phyloP scores from a whole-genome alignment of 2,888 invertebrate species.

The Thysanoteuthis rhombus region DNA sequence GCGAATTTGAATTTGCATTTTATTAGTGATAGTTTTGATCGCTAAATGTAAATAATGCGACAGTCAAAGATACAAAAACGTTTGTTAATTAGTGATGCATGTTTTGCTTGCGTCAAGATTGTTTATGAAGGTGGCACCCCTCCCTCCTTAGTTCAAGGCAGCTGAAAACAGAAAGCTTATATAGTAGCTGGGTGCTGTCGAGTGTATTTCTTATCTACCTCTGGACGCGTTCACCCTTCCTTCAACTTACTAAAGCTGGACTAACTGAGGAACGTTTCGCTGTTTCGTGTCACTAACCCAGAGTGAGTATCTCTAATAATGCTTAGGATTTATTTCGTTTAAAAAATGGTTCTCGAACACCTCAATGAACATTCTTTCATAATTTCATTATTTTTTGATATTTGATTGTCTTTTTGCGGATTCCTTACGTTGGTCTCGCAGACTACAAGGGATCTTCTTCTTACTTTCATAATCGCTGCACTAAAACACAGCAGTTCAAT shows the following conservation, averaged over 20 bases:
- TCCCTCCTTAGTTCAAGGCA: not conserved
- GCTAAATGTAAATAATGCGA: not conserved
- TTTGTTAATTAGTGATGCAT: not conserved
- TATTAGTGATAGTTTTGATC: not conserved
- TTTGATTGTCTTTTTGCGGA: too few relatives aligned
- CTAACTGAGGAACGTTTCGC: constrained; percentile 12
- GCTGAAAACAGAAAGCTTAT: not conserved
- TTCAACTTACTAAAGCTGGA: not conserved
- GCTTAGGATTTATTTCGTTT: too few relatives aligned
- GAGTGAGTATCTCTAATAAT: not conserved
- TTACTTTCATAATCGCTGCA: too few relatives aligned
- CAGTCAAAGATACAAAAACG: not conserved
- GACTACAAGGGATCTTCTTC: too few relatives aligned
- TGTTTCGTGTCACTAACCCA: not conserved
- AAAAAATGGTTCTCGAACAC: too few relatives aligned
- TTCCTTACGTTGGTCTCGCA: too few relatives aligned
- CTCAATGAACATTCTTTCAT: too few relatives aligned
- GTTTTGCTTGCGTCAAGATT: not conserved
- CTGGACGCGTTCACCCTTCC: not conserved
- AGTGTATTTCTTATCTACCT: not conserved
- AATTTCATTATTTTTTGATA: too few relatives aligned
- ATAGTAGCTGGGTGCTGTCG: not conserved
- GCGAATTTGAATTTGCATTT: not conserved
- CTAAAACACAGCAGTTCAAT: too few relatives aligned
- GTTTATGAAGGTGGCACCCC: not conserved